These are phyloP conservation scores for Plagodis pulveraria DNA, from an alignment of 2,888 invertebrate genomes.

Conservation along the genomic window DNA sequence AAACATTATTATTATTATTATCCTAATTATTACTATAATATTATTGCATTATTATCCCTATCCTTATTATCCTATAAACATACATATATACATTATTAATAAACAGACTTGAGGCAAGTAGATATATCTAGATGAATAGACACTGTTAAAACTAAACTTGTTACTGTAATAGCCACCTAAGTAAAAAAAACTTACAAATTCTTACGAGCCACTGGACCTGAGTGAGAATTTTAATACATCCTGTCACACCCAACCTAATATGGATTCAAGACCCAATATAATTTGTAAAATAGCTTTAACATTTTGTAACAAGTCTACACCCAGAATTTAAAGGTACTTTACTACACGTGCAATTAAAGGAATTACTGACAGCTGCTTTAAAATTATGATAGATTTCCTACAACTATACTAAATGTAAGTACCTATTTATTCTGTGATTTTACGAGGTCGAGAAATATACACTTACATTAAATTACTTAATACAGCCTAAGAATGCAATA, in stretches of 20 bases:
- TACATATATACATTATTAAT: slow-evolving; percentile 2
- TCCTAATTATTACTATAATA: no score
- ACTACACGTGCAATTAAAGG: slow-evolving; percentile 43
- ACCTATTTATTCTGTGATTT: slow-evolving; percentile 14
- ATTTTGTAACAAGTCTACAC: neutral
- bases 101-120: neutral
- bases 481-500: slow-evolving; percentile 4
- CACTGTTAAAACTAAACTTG: slow-evolving; percentile 17
- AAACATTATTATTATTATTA: no score
- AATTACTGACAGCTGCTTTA: slow-evolving; percentile 40
- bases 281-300: slow-evolving; percentile 44
- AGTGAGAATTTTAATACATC: slow-evolving; percentile 29
- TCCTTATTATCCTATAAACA: no score
- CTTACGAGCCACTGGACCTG: slow-evolving; percentile 20
- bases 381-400: slow-evolving; percentile 48
- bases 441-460: slow-evolving; percentile 1
- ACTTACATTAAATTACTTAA: neutral
- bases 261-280: slow-evolving; percentile 40
- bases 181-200: slow-evolving; percentile 40
- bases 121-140: slow-evolving; percentile 27
- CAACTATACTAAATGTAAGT: no score
- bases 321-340: neutral
- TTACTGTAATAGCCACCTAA: slow-evolving; percentile 17
- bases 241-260: slow-evolving; percentile 38
- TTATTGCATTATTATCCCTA: no score